Base-by-base conservation (phyloP, 2,888 invertebrate genomes). In the Aplocera efformata region DNA sequence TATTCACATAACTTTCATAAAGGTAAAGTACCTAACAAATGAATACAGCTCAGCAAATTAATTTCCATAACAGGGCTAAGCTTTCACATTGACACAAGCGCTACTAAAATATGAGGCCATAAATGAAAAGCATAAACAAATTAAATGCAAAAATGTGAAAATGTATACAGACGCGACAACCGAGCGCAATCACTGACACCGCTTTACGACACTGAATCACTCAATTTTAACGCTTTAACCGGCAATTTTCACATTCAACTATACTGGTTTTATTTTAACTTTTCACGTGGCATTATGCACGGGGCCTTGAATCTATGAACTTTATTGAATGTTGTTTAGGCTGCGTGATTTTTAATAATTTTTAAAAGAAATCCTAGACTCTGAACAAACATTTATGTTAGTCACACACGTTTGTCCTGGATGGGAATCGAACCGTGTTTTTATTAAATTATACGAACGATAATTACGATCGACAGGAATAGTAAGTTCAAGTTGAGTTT, bases 181-280 rank as follows among this genome's bases (percentile, higher is more conserved):
- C 33, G 22, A 34, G 40, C 22, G 29, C 30, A 34, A 36, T 32
- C 36, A 28, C 38, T 22, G 38, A 33, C 38, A 34, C 30, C 36
- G 32, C 37, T 56, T 51, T 48, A 49, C 49, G 45, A 42, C 52
- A 60, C 58, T 60, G 56, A 63, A 61, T 65, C 56, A 61, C 51
- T 57, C 57, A 57, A 58, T 59, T 62, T 58, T 52, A 60, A 54
- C 58, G 57, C 48, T 56, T 55, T 52, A 58, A 56, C 56, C 46
- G 37, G 45, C 48, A 50, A 52, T 59, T 62, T 59, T 56, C 52
- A 54, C 52, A 54, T 9, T 29, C 8, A 22, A 22, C 20, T 31
- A 27, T 17, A 22, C 28, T 7, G 30, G 17, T n/a, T 17, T 8
- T 10, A 10, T 20, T 37, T 3, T n/a, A 32, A 31, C 7, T 32